Conservation (phyloP, 2,888 invertebrate species). For the Ernsta delagoae region DNA sequence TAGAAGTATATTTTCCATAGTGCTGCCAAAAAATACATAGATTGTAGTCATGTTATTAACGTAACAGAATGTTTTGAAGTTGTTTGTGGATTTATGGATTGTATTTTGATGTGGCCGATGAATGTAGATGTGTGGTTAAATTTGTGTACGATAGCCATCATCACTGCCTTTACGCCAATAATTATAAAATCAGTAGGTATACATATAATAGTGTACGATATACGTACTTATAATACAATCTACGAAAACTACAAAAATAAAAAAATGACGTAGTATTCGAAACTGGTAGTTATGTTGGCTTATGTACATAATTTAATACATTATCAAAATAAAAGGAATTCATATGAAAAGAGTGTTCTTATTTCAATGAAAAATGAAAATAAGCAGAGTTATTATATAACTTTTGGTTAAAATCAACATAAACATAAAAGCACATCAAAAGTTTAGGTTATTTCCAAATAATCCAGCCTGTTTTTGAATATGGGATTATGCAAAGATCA, state of each 20-base stretch:
- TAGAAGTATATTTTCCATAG: constrained; percentile 85
- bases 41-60: constrained; percentile 79
- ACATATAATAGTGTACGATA: background rate
- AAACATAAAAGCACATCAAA: too few relatives aligned
- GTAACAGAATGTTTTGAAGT: constrained; percentile 79
- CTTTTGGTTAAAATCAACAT: too few relatives aligned
- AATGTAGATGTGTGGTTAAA: constrained; percentile 57
- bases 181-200: constrained; percentile 44
- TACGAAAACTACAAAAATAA: constrained; percentile 10
- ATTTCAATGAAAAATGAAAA: constrained; percentile 39
- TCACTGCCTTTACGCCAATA: constrained; percentile 58
- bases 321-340: constrained; percentile 73
- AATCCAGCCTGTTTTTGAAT: too few relatives aligned
- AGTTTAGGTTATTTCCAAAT: too few relatives aligned
- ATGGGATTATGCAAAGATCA: too few relatives aligned
- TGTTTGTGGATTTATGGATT: constrained; percentile 78
- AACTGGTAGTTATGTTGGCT: constrained; percentile 40
- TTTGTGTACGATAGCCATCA: constrained; percentile 72
- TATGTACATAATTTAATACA: constrained; percentile 62
- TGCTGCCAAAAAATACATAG: constrained; percentile 83
- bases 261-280: constrained; percentile 27
- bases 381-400: too few relatives aligned
- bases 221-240: too few relatives aligned
- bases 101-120: constrained; percentile 77
- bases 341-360: constrained; percentile 53